A percentile compares a stretch with the other conserved stretches of the same genome.
Conservation (phyloP, 2,888 invertebrate genomes). For the Drosophila formosana region DNA sequence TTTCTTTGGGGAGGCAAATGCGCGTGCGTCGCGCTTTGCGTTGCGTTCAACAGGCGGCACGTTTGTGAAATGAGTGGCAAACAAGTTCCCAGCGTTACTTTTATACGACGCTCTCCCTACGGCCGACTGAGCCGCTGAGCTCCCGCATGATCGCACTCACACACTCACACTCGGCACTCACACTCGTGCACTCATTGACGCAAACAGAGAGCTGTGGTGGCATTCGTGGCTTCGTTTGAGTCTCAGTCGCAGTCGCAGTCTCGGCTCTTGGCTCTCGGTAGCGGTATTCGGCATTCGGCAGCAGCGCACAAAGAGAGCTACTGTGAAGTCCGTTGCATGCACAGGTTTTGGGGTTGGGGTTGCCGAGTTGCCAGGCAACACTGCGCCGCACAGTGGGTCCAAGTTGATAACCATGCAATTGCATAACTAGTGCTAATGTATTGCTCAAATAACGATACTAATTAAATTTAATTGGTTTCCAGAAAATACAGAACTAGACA, state of each 20-base stretch:
- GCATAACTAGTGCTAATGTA: conserved; percentile 19
- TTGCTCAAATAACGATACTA: conserved; percentile 15
- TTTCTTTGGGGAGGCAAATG: conserved; percentile 49
- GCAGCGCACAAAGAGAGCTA: conserved; percentile 77
- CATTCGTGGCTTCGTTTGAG: conserved; percentile 46
- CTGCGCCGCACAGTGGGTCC: conserved; percentile 57
- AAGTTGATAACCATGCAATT: background rate
- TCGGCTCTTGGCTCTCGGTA: conserved; percentile 60
- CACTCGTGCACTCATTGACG: conserved; percentile 15
- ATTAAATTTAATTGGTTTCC: background rate
- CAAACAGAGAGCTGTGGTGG: conserved; percentile 35
- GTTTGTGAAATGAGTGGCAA: conserved; percentile 84
- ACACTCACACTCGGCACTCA: conserved; percentile 27
- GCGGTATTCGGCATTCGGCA: conserved; percentile 68
- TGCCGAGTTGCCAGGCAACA: conserved; percentile 39
- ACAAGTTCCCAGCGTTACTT: conserved; percentile 84
- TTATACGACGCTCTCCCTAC: conserved; percentile 78
- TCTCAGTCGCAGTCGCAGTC: conserved; percentile 10
- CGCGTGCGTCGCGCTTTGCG: conserved; percentile 66
- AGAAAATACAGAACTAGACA: background rate
- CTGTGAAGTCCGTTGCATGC: conserved; percentile 68
- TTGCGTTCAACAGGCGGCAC: conserved; percentile 79
- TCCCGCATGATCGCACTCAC: conserved; percentile 70
- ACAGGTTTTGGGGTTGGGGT: conserved; percentile 61
- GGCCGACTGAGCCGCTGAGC: conserved; percentile 44